Base-by-base conservation (phyloP, 2,113 vertebrate genomes). In the Eudyptes chrysolophus region DNA sequence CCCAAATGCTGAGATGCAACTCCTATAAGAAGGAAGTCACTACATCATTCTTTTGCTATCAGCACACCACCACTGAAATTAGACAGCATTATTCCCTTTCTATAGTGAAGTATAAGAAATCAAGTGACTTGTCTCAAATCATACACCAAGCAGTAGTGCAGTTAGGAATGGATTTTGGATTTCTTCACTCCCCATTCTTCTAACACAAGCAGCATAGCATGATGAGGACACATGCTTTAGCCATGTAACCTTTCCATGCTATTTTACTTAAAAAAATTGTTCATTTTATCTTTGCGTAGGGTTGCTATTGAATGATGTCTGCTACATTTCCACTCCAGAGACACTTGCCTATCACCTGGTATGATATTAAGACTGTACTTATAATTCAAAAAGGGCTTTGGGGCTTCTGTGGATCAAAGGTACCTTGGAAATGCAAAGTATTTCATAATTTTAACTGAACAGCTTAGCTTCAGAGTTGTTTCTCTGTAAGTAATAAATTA, bases 401-500 rank as follows among this genome's bases (percentile, higher is more conserved):
- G 26, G 54, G 44, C 58, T 61, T 55, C 84, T 78, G 34, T 68
- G 57, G 71, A 65, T 88, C 75, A 94, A 97, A 97, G 93, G 51
- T 95, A 83, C 90, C 84, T 64, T 68, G 80, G 93, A 91, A 97
- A 97, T 86, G 44, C 92, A 95, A 94, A 94, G 75, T 82, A 89
- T 97, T 97, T 97, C 79, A 96, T 97, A 96, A 97, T 97, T 98
- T 95, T 89, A 85, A 85, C 94, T 76, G 92, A 96, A 94, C 54
- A 96, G 52, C 93, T 97, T 97, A 96, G 94, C 94, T 98, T 96
- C 93, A 97, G 94, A 98, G 95, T 97, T 96, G 95, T 97, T 98
- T 98, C 88, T 93, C 87, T 97, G 93, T 95, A 98, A 97, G 95
- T 96, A 97, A 98, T 97, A 97, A 96, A 98, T 98, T 97, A 97